Evolutionary conservation across 2,888 invertebrate species (phyloP).

Genomic region (Eupithecia centaureata): DNA sequence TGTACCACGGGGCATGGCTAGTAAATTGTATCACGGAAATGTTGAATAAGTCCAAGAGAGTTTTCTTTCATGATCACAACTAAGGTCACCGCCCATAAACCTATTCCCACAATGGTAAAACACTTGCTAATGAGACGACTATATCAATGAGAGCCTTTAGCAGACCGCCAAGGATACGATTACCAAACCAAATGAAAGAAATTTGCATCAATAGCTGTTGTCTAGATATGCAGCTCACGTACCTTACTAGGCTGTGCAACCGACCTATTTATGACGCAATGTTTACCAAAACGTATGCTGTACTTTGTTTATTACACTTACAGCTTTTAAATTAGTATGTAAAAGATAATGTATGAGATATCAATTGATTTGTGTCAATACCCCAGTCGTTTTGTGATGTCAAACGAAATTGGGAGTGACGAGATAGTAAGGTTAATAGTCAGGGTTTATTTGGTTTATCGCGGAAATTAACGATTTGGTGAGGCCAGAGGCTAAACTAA

Average conservation of each 20-base stretch:
- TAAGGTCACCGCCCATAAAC: background rate
- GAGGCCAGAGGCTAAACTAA: no score
- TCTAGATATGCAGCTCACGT: background rate
- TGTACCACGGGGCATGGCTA: no score
- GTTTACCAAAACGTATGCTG: background rate
- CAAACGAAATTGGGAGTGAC: no score
- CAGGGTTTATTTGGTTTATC: no score
- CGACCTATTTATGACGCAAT: conserved; percentile 7
- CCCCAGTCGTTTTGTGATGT: no score
- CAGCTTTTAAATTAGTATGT: no score
- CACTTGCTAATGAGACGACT: background rate
- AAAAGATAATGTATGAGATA: no score
- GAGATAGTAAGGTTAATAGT: no score
- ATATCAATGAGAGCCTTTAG: conserved; percentile 1
- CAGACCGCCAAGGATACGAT: conserved; percentile 9
- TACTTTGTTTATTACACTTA: background rate
- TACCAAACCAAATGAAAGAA: conserved; percentile 14
- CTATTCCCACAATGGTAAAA: background rate
- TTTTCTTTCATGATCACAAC: background rate
- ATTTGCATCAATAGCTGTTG: conserved; percentile 4
- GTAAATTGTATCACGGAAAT: background rate
- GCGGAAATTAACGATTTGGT: no score
- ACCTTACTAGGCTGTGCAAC: background rate
- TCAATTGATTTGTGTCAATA: no score
- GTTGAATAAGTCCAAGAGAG: background rate